These are phyloP conservation scores for Phalacrocorax brasilianus DNA, from an alignment of 2,113 vertebrate species.

Conservation along the genomic window DNA sequence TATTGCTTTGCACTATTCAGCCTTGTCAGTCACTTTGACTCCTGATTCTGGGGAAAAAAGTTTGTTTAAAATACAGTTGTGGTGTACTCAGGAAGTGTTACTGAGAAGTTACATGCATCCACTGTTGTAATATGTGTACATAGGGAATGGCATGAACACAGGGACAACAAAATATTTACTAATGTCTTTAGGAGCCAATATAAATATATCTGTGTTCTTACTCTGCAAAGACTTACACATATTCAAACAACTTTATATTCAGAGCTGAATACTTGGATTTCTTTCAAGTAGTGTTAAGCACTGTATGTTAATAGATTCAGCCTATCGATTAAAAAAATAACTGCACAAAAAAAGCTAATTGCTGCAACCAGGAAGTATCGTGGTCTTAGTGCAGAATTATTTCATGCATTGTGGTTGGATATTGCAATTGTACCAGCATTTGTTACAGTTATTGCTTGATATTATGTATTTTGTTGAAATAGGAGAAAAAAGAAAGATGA, in stretches of 20 bases:
- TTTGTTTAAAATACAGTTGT: not conserved
- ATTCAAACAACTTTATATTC: slow-evolving; percentile 28
- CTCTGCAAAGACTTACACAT: slow-evolving; percentile 13
- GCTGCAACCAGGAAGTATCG: not conserved
- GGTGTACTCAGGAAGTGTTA: not conserved
- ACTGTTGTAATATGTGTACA: slow-evolving; percentile 19
- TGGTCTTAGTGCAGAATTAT: not conserved
- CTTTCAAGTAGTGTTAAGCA: slow-evolving; percentile 41
- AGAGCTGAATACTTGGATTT: slow-evolving; percentile 29
- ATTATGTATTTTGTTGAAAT: slow-evolving; percentile 71
- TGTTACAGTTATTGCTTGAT: slow-evolving; percentile 42
- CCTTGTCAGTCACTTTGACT: not conserved
- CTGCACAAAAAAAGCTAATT: slow-evolving; percentile 4
- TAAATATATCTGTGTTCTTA: slow-evolving; percentile 35
- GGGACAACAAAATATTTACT: slow-evolving; percentile 55
- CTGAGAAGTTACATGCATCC: not conserved
- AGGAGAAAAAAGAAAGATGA: slow-evolving; percentile 75
- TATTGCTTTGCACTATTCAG: not conserved
- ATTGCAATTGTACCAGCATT: slow-evolving; percentile 5
- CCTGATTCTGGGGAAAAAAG: not conserved
- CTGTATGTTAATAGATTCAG: slow-evolving; percentile 51
- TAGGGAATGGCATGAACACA: not conserved
- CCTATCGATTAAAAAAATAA: slow-evolving; percentile 35
- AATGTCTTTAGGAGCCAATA: slow-evolving; percentile 38
- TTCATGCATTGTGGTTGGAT: not conserved